Percentiles rank a stretch among this genome's conserved stretches.
These are phyloP conservation scores for Halichoerus grypus DNA, from an alignment of 2,113 vertebrate genomes.

Conservation along the genomic window DNA sequence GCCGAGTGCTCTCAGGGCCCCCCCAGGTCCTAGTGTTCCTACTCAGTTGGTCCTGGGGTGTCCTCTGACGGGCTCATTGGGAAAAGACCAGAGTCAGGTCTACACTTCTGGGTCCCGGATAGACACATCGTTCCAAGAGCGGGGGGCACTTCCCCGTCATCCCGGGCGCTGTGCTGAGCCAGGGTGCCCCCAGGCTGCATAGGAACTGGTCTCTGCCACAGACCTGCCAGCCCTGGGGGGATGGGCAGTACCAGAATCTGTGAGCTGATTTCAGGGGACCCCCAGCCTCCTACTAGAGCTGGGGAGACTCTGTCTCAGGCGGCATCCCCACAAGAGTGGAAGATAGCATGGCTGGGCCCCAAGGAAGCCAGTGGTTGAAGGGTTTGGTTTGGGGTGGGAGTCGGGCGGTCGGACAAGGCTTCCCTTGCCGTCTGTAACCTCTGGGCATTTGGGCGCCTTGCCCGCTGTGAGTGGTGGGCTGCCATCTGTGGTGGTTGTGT, in stretches of 20 bases:
- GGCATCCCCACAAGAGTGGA: neutral
- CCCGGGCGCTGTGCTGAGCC: neutral
- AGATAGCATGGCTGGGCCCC: accelerated
- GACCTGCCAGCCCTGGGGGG: neutral
- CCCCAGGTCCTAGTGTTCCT: neutral
- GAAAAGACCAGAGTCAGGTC: neutral
- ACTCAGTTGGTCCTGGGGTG: accelerated
- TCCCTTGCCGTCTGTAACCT: accelerated
- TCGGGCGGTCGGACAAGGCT: accelerated
- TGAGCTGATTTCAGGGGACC: neutral
- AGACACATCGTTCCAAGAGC: accelerated
- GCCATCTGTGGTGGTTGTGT: accelerated
- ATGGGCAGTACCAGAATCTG: accelerated
- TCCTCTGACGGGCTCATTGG: neutral
- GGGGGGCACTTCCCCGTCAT: accelerated
- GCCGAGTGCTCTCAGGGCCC: accelerated
- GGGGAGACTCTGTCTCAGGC: neutral
- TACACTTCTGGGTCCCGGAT: neutral
- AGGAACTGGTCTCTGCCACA: accelerated
- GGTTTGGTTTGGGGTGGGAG: accelerated
- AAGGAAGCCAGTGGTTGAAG: neutral
- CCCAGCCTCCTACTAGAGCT: accelerated
- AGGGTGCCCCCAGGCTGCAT: accelerated
- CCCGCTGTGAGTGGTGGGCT: accelerated
- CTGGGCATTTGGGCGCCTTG: accelerated